Percentiles rank a stretch among this genome's conserved stretches.
Evolutionary conservation across 2,113 vertebrate species (phyloP).

Genomic region (Antidorcas marsupialis): DNA sequence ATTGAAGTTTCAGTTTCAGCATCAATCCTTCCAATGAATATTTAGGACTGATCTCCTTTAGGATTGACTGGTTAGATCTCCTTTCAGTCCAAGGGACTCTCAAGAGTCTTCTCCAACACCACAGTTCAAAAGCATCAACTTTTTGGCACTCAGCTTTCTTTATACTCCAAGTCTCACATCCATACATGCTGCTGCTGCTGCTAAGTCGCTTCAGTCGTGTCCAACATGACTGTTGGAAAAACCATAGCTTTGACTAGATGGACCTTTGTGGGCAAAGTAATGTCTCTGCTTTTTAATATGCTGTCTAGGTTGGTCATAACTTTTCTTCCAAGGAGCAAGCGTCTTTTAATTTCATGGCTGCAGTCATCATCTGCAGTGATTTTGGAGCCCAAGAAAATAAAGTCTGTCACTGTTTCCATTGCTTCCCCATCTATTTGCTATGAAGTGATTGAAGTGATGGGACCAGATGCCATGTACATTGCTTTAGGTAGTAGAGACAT

Average conservation of each 20-base stretch:
- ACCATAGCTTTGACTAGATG: background rate
- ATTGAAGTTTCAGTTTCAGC: background rate
- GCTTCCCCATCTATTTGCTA: background rate
- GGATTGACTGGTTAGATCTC: background rate
- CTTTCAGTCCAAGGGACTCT: background rate
- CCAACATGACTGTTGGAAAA: background rate
- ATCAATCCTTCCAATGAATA: background rate
- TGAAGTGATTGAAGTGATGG: background rate
- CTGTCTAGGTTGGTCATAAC: background rate
- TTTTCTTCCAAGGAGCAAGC: background rate
- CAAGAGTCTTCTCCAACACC: background rate
- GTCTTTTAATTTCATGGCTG: background rate
- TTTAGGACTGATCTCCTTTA: background rate
- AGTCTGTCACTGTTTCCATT: background rate
- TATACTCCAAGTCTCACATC: background rate
- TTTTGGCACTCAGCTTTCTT: background rate
- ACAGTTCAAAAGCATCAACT: background rate
- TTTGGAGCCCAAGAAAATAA: background rate
- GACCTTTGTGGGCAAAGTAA: background rate
- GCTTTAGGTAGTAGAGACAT: background rate
- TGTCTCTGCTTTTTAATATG: background rate
- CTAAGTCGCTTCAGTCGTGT: too few relatives aligned
- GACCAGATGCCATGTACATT: background rate
- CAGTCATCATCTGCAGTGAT: background rate
- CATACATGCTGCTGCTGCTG: background rate